Evolutionary conservation across 1,140 invertebrate genomes (phyloP).

Genomic region (Gryllus bimaculatus): DNA sequence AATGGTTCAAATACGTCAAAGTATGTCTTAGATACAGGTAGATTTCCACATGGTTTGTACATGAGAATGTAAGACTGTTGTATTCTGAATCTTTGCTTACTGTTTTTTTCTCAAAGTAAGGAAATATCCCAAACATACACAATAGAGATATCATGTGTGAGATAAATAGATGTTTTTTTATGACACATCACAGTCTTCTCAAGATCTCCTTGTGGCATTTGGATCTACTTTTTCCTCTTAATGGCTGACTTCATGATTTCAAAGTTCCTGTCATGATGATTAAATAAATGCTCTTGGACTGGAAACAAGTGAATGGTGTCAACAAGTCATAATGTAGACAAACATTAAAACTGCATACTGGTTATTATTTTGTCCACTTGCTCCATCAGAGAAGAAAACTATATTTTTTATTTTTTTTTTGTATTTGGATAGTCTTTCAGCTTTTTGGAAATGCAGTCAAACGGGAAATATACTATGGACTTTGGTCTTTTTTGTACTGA

Average conservation of each 20-base stretch:
- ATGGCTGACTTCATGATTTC: background rate
- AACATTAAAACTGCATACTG: background rate
- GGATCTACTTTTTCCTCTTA: background rate
- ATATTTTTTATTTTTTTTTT: background rate
- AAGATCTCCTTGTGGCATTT: background rate
- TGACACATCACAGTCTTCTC: background rate
- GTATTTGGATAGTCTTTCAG: too few relatives aligned
- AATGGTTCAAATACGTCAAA: background rate
- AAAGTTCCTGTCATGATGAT: background rate
- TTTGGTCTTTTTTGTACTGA: background rate
- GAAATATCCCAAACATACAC: background rate
- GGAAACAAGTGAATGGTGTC: constrained; percentile 2
- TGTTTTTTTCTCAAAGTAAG: constrained; percentile 4
- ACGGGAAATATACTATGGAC: background rate
- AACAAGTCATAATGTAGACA: background rate
- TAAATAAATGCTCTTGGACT: background rate
- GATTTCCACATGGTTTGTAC: constrained; percentile 2
- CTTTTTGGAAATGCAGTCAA: background rate
- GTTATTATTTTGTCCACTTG: background rate
- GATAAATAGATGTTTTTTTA: background rate
- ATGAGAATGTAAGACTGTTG: background rate
- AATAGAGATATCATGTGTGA: background rate
- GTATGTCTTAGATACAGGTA: background rate
- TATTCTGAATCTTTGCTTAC: constrained; percentile 4
- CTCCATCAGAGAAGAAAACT: background rate